Evolutionary conservation across 30 jellyfish, hydroid and myxozoan genomes (phyloP).

Genomic region (Cassiopea andromeda): DNA sequence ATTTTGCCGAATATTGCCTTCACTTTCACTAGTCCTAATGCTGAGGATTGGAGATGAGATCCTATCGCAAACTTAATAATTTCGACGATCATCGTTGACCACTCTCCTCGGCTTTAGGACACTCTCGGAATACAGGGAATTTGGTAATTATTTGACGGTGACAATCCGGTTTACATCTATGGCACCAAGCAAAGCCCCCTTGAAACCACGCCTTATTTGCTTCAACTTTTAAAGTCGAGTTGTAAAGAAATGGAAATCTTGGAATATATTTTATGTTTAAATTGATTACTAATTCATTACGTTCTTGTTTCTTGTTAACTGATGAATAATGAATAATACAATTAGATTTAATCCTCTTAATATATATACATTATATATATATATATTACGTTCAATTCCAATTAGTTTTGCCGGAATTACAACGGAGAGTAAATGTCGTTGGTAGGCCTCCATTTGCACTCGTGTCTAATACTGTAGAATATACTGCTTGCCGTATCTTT

Average conservation of each 20-base stretch:
- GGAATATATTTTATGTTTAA: constrained; percentile 56
- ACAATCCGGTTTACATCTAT: no score
- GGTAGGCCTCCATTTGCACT: neutral
- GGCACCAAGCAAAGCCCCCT: neutral
- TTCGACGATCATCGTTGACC: no score
- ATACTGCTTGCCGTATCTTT: neutral
- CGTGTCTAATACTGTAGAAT: neutral
- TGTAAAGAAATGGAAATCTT: neutral
- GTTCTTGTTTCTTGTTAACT: constrained; percentile 47
- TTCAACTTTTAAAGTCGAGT: constrained; percentile 51
- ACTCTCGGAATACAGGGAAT: no score
- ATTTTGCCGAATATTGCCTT: no score
- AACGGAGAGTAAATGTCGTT: neutral
- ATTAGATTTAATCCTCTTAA: constrained; percentile 59
- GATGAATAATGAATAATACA: constrained; percentile 37
- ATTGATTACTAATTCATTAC: constrained; percentile 57
- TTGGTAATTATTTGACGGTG: no score
- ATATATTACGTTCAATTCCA: constrained; percentile 52
- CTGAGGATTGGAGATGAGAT: no score
- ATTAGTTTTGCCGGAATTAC: constrained; percentile 13
- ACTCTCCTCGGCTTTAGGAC: no score
- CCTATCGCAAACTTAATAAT: no score
- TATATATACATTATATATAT: constrained; percentile 3
- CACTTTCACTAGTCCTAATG: no score
- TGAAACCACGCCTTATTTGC: neutral